These are phyloP conservation scores for Phylloscopus trochilus DNA, from an alignment of 2,113 vertebrate genomes.

Conservation along the genomic window DNA sequence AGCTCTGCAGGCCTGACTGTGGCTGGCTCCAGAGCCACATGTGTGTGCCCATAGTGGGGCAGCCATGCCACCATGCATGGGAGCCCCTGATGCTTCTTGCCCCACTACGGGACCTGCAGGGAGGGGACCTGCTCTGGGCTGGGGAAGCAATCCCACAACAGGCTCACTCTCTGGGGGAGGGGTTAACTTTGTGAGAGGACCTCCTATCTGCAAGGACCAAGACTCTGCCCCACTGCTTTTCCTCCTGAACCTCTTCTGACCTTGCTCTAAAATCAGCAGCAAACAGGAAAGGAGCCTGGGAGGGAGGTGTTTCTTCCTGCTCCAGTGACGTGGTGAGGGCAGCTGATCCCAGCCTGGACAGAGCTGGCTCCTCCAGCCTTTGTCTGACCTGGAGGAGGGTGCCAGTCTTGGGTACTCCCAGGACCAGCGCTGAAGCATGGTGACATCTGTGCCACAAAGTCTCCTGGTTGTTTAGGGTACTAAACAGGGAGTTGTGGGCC, in stretches of 20 bases:
- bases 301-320: slow-evolving; percentile 56
- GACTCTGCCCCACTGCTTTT: background rate
- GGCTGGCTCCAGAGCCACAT: background rate
- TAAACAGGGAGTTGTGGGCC: background rate
- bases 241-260: background rate
- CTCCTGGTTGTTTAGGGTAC: background rate
- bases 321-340: background rate
- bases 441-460: background rate
- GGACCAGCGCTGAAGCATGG: accelerated
- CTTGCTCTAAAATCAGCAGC: slow-evolving; percentile 39
- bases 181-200: background rate
- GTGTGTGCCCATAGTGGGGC: background rate
- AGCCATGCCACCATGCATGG: accelerated
- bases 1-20: background rate
- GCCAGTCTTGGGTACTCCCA: background rate
- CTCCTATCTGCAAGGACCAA: background rate
- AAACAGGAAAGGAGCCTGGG: slow-evolving; percentile 58
- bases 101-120: background rate
- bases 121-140: background rate
- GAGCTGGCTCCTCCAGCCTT: background rate
- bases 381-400: accelerated
- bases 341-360: background rate
- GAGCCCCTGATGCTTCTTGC: background rate
- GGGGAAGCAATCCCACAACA: background rate
- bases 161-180: background rate